phyloP scores from a whole-genome alignment of 2,888 invertebrate genomes.

The Nephrotoma flavescens region DNA sequence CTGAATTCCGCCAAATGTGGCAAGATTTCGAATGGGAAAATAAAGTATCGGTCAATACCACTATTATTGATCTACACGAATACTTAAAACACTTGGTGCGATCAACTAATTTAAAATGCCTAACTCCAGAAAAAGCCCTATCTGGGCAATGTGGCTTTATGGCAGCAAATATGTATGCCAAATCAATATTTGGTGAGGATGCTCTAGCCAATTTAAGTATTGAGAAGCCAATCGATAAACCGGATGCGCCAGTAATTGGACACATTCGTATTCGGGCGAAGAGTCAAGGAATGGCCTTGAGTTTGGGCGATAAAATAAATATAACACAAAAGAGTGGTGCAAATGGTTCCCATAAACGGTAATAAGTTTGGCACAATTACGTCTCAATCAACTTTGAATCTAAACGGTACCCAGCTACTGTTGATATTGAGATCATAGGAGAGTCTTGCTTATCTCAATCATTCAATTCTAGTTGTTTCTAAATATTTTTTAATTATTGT shows the following conservation, averaged over 20 bases:
- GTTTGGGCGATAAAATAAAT: conserved; percentile 96
- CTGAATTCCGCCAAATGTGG: conserved; percentile 99
- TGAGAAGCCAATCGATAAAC: conserved; percentile 82
- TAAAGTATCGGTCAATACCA: conserved; percentile 85
- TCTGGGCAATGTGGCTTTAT: conserved; percentile 98
- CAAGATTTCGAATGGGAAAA: conserved; percentile 99
- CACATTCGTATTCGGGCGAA: conserved; percentile 97
- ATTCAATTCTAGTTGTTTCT: background rate
- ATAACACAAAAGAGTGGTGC: conserved; percentile 55
- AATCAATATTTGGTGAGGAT: conserved; percentile 96
- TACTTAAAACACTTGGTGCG: conserved; percentile 84
- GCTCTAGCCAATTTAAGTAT: conserved; percentile 98
- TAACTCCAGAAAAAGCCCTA: conserved; percentile 93
- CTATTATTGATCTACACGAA: conserved; percentile 79
- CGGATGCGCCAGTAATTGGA: conserved; percentile 79
- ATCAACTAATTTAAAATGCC: conserved; percentile 97
- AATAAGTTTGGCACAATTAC: background rate
- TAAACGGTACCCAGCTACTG: background rate
- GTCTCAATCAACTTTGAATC: background rate
- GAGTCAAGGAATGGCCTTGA: conserved; percentile 99
- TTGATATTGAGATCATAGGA: background rate
- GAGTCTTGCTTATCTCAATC: background rate
- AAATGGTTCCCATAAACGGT: background rate
- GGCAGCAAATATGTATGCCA: conserved; percentile 98
- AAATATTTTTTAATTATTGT: background rate